phyloP scores from a whole-genome alignment of 2,113 vertebrate genomes.

The Gadus macrocephalus region DNA sequence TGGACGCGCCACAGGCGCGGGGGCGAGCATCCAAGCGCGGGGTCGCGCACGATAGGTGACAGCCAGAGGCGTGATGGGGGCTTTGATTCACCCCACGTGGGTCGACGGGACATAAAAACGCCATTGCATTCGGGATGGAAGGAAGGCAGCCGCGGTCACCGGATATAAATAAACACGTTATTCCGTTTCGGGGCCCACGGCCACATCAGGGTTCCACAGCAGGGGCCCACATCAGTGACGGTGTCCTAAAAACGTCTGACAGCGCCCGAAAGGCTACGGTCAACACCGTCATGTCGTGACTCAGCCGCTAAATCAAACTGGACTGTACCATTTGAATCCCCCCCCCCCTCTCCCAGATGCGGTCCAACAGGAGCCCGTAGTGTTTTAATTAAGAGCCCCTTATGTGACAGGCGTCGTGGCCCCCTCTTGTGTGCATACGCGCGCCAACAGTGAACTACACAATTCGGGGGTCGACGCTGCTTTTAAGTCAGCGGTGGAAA shows the following conservation, averaged over 20 bases:
- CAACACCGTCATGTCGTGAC: slow-evolving; percentile 57
- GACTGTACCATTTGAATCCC: slow-evolving; percentile 14
- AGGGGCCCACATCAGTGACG: slow-evolving; percentile 61
- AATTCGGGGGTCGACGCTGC: too few relatives aligned
- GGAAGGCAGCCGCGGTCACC: slow-evolving; percentile 11
- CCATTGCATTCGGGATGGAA: slow-evolving; percentile 3
- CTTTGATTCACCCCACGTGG: slow-evolving; percentile 55
- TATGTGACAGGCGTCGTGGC: slow-evolving; percentile 43
- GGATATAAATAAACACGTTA: slow-evolving; percentile 68
- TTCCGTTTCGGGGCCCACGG: slow-evolving; percentile 26
- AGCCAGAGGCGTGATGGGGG: slow-evolving; percentile 42
- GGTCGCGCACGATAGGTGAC: slow-evolving; percentile 52
- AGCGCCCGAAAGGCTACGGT: slow-evolving; percentile 60
- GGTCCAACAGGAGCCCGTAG: slow-evolving; percentile 57
- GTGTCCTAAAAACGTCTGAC: slow-evolving; percentile 62
- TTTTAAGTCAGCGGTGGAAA: too few relatives aligned
- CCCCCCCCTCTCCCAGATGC: slow-evolving; percentile 20
- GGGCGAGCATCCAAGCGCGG: not conserved
- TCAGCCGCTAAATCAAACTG: slow-evolving; percentile 47
- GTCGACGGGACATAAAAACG: slow-evolving; percentile 58
- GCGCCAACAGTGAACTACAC: too few relatives aligned
- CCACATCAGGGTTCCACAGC: slow-evolving; percentile 38
- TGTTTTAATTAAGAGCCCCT: slow-evolving; percentile 66
- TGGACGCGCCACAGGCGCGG: slow-evolving; percentile 29
- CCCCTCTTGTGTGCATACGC: not conserved